A percentile compares a stretch with the other conserved stretches of the same genome.
These are phyloP conservation scores for Ctenopoma kingsleyae DNA, from an alignment of 2,797 vertebrate species.

Conservation along the genomic window DNA sequence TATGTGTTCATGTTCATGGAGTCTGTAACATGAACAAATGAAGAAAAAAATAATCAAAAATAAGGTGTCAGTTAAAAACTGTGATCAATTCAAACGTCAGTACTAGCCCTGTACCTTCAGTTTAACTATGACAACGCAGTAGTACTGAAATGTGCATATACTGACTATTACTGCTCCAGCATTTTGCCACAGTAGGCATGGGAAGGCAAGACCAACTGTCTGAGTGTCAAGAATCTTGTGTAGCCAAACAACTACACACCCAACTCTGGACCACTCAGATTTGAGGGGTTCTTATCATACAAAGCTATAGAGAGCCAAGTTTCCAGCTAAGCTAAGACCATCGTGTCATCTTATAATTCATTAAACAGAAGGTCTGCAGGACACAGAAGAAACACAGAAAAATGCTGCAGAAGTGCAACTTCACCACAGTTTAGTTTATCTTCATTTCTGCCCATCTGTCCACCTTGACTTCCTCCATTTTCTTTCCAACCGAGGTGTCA, in stretches of 20 bases:
- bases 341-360: neutral
- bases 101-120: neutral
- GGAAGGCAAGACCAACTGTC: neutral
- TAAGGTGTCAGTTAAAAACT: neutral
- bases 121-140: neutral
- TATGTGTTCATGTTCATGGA: too few relatives aligned
- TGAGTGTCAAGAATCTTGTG: neutral
- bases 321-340: neutral
- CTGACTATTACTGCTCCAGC: neutral
- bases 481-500: slow-evolving; percentile 39
- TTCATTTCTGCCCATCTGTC: slow-evolving; percentile 34
- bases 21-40: slow-evolving; percentile 25
- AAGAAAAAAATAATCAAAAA: neutral
- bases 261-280: neutral
- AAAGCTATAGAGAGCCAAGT: neutral
- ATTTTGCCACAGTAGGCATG: neutral
- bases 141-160: neutral
- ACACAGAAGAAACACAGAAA: neutral
- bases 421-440: slow-evolving; percentile 18
- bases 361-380: neutral
- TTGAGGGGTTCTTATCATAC: neutral
- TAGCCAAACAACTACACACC: neutral
- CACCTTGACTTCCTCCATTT: slow-evolving; percentile 46
- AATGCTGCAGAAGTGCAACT: neutral
- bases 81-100: neutral